Evolutionary conservation across 2,888 invertebrate species (phyloP), one percentile per base, ranked within the genome.

Genomic region (Frankliniella intonsa): DNA sequence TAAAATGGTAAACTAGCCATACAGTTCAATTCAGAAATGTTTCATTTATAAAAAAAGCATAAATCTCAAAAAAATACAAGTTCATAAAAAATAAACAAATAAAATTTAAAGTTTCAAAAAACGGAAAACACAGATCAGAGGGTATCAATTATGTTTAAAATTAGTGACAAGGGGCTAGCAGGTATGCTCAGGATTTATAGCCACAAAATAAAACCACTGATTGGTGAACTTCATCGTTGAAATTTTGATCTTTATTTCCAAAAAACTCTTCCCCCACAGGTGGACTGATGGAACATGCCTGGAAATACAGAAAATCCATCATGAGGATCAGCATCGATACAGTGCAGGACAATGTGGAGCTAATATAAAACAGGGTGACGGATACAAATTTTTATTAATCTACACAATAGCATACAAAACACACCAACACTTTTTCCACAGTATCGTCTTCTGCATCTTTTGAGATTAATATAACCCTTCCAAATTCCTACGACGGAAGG

Each of bases 401-500:
- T 50, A 82, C 83, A 85, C 83, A 55, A 84, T 81, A 82, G 80
- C 82, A 80, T 82, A 83, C 81, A 82, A 83, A 82, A 80, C 82
- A 38, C 38, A 65, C 82, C 80, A 80, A 80, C 84, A 84, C 69
- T 76, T 80, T 82, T 81, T 83, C 79, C 81, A 82, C 81, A 82
- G 82, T 82, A 80, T 85, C 85, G 85, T 84, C 93, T 91, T 90
- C 92, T 92, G 90, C 91, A 91, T 89, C 92, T 91, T 90, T 92
- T 93, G 90, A 92, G 91, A 91, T 92, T 94, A 90, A 93, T 93
- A 92, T 91, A 94, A 90, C 93, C 93, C 90, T 91, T 93, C 93
- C 93, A 93, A 90, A 91, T 91, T 90, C 93, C 93, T 91, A 94
- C 92, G 91, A 93, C 92, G 91, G 92, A 92, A 90, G 91, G 93